These are phyloP conservation scores for Theodoxus fluviatilis DNA, from an alignment of 2,888 invertebrate genomes.

Conservation along the genomic window DNA sequence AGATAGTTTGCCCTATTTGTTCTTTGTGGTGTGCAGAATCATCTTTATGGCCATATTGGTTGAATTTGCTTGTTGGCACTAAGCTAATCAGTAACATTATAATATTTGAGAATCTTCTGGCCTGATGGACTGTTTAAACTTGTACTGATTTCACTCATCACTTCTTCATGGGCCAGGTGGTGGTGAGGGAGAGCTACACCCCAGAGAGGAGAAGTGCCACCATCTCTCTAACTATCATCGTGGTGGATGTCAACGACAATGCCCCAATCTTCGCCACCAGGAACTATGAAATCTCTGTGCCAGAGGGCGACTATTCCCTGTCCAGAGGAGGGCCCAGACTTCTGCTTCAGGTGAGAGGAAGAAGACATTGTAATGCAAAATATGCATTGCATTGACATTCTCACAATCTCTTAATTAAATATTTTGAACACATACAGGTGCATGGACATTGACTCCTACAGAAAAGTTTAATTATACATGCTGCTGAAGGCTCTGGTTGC, in stretches of 20 bases:
- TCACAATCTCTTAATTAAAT: neutral
- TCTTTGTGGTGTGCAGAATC: too few relatives aligned
- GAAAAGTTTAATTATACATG: too few relatives aligned
- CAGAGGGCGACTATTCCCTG: constrained; percentile 36
- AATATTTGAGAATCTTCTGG: too few relatives aligned
- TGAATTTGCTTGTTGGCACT: too few relatives aligned
- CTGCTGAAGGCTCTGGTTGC: too few relatives aligned
- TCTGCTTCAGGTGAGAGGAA: constrained; percentile 13
- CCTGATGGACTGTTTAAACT: too few relatives aligned
- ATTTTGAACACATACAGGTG: too few relatives aligned
- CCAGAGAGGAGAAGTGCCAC: constrained; percentile 32
- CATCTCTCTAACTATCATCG: constrained; percentile 38
- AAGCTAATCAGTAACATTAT: too few relatives aligned
- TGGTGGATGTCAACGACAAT: constrained; percentile 54
- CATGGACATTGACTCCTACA: constrained; percentile 22
- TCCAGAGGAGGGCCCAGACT: too few relatives aligned
- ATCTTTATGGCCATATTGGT: too few relatives aligned
- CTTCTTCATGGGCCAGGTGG: constrained; percentile 36
- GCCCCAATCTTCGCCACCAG: constrained; percentile 41
- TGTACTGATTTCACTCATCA: too few relatives aligned
- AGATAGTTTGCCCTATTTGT: too few relatives aligned
- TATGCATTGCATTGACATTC: neutral
- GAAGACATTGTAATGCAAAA: neutral
- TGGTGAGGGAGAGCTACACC: constrained; percentile 42
- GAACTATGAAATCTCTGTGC: constrained; percentile 33